Evolutionary conservation across 2,888 invertebrate species (phyloP), one percentile per base, ranked within the genome.

Genomic region (Romanomermis culicivorax): DNA sequence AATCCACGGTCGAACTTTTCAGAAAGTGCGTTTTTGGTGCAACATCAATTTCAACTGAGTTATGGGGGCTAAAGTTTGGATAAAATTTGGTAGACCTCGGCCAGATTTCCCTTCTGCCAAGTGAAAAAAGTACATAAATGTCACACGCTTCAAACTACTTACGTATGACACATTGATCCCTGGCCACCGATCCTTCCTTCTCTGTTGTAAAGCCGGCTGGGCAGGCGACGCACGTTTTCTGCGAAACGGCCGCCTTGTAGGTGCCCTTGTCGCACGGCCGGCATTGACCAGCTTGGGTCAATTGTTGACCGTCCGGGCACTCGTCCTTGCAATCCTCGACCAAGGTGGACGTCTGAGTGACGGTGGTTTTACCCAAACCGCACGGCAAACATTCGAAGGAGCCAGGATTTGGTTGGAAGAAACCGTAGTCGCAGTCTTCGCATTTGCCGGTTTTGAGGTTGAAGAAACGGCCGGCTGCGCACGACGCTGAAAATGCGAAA

Each of bases 131-230:
- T n/a, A n/a, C n/a, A n/a, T n/a, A n/a, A n/a, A n/a, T n/a, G n/a
- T n/a, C n/a, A n/a, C n/a, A n/a, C n/a, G n/a, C n/a, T n/a, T n/a
- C n/a, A n/a, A n/a, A n/a, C n/a, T n/a, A 36, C 60, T 54, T 83
- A 11, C 88, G 91, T 51, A 91, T 74, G 1, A 88, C 85, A 71
- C 93, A 93, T 68, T 89, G 87, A 66, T 86, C 86, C 4, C 84
- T 77, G 0, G 82, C 80, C 0, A 81, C 78, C 0, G 87, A 82
- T 49, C 88, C 87, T 53, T 80, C 76, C 60, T 81, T 80, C 0
- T 85, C 83, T 0, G 91, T 91, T 1, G 91, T 93, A 60, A 85
- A 80, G 42, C 86, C 88, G 4, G 82, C 71, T 0, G 91, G 89
- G 71, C 91, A 93, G 7, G 79, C 74, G 4, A 81, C 79, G 65